These are phyloP conservation scores for Drosophila pseudotalamancana DNA, from an alignment of 2,888 invertebrate species.

Conservation along the genomic window DNA sequence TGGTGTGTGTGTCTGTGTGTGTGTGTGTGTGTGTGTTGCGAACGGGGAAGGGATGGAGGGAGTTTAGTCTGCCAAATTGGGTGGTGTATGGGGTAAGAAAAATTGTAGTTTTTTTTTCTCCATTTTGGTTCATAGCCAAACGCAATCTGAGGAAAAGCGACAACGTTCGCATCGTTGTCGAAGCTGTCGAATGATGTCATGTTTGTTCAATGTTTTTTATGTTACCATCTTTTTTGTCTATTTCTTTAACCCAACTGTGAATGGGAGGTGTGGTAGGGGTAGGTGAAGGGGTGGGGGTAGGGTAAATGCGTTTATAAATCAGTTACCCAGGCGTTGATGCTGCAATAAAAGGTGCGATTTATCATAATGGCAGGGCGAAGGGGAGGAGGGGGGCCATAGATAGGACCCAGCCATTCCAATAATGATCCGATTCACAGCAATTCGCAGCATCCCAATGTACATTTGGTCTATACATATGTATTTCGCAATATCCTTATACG, in stretches of 20 bases:
- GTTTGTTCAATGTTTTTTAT: constrained; percentile 45
- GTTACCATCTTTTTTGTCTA: constrained; percentile 37
- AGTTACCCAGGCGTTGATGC: constrained; percentile 77
- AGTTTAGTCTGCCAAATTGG: constrained; percentile 23
- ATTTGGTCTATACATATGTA: constrained; percentile 51
- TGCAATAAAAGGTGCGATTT: constrained; percentile 81
- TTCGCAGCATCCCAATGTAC: constrained; percentile 44
- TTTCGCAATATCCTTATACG: constrained; percentile 56
- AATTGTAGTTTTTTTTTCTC: constrained; percentile 2
- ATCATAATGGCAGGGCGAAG: constrained; percentile 64
- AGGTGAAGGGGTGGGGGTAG: too few relatives aligned
- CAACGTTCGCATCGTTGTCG: constrained; percentile 51
- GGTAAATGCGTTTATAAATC: constrained; percentile 72
- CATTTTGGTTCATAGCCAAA: constrained; percentile 15
- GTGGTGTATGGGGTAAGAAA: neutral
- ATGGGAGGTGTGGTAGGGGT: neutral
- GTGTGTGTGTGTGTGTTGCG: too few relatives aligned
- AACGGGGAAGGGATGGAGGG: too few relatives aligned
- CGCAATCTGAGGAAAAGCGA: constrained; percentile 60
- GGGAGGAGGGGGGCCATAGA: neutral
- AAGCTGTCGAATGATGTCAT: constrained; percentile 74
- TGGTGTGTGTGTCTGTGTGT: too few relatives aligned
- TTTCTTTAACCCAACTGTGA: constrained; percentile 27
- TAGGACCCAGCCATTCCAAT: constrained; percentile 2
- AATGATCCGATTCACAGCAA: constrained; percentile 39